Evolutionary conservation across 2,888 invertebrate genomes (phyloP).

Genomic region (Drepanosiphum platanoidis): DNA sequence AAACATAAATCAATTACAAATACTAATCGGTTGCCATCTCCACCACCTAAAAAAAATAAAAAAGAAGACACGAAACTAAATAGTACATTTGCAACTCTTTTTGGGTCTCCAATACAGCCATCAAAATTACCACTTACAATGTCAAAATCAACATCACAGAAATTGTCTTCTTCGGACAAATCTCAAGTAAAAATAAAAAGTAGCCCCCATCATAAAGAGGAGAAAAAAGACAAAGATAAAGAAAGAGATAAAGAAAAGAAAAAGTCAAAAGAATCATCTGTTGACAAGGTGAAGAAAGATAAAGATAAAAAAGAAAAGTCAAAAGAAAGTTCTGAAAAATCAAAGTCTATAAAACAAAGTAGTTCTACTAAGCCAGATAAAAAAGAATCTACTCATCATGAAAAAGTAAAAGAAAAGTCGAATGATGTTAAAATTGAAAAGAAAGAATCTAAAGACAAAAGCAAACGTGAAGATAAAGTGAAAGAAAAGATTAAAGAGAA

Average conservation of each 20-base stretch:
- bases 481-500: constrained; percentile 68
- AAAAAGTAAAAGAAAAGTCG: constrained; percentile 64
- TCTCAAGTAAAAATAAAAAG: constrained; percentile 56
- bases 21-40: constrained; percentile 53
- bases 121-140: constrained; percentile 75
- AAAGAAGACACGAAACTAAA: constrained; percentile 67
- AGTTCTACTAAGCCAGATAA: constrained; percentile 66
- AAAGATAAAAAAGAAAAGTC: constrained; percentile 75
- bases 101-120: constrained; percentile 72
- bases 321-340: constrained; percentile 73
- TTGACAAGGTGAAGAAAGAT: constrained; percentile 70
- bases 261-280: constrained; percentile 66
- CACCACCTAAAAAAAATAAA: constrained; percentile 62
- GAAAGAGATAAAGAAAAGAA: constrained; percentile 69
- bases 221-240: constrained; percentile 67
- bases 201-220: constrained; percentile 60
- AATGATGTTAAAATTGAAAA: constrained; percentile 51
- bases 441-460: constrained; percentile 66
- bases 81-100: constrained; percentile 80
- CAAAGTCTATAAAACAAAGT: constrained; percentile 66
- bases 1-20: constrained; percentile 58
- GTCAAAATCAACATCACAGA: constrained; percentile 75
- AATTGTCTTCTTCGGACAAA: constrained; percentile 65
- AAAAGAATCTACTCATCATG: constrained; percentile 63
- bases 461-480: constrained; percentile 67